Conservation (phyloP, 2,888 invertebrate species). For the Agrochola macilenta region DNA sequence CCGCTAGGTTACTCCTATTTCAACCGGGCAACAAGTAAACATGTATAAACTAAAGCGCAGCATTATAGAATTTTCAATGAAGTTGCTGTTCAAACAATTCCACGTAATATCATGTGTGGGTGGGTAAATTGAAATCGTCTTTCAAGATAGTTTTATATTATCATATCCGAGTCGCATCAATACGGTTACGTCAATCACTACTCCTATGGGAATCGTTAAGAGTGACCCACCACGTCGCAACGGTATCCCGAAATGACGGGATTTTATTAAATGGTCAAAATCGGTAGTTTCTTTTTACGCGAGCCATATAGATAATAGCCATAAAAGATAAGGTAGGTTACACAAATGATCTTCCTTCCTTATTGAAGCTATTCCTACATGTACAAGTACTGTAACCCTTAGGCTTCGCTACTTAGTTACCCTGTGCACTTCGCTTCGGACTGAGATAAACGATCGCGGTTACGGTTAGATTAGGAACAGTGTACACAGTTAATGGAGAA, state of each 20-base stretch:
- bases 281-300: constrained; percentile 30
- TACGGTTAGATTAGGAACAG: constrained; percentile 41
- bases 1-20: constrained; percentile 32
- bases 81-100: neutral
- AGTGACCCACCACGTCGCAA: neutral
- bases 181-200: neutral
- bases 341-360: constrained; percentile 13
- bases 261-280: constrained; percentile 20
- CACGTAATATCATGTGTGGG: neutral
- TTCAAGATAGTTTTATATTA: neutral
- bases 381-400: neutral
- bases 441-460: constrained; percentile 55
- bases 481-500: constrained; percentile 37
- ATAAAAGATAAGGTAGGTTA: constrained; percentile 16
- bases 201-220: neutral
- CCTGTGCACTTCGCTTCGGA: constrained; percentile 42
- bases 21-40: constrained; percentile 52
- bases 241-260: constrained; percentile 15
- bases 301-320: constrained; percentile 15
- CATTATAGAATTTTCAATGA: constrained; percentile 12
- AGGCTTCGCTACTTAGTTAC: constrained; percentile 38
- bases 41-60: constrained; percentile 22
- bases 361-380: neutral
- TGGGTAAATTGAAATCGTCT: neutral
- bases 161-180: neutral